These are phyloP conservation scores for Tragopan temminckii DNA, from an alignment of 2,797 vertebrate species.

Conservation along the genomic window DNA sequence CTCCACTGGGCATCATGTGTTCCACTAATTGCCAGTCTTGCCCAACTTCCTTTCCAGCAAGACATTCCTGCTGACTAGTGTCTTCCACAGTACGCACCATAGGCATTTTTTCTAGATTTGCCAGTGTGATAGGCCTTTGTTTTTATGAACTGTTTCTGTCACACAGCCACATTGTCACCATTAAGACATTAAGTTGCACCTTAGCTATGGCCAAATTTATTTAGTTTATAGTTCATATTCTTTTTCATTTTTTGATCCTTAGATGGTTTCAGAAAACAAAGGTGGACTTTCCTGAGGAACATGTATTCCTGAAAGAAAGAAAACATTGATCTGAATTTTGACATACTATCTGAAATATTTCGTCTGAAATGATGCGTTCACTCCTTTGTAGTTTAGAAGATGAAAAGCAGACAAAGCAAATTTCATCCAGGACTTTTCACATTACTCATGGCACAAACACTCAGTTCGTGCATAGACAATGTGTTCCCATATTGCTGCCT, in stretches of 20 bases:
- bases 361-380: not conserved
- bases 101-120: not conserved
- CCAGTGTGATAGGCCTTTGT: rapidly evolving
- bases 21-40: not conserved
- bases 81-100: not conserved
- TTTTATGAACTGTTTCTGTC: not conserved
- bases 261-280: not conserved
- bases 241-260: not conserved
- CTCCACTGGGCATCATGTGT: rapidly evolving
- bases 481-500: not conserved
- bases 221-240: not conserved
- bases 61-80: not conserved
- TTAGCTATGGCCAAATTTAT: not conserved
- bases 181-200: not conserved
- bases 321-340: not conserved
- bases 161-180: not conserved
- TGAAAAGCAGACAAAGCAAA: not conserved
- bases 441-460: not conserved
- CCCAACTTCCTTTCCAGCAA: not conserved
- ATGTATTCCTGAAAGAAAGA: not conserved
- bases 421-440: not conserved
- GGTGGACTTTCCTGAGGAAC: not conserved
- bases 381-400: not conserved
- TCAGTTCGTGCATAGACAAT: not conserved
- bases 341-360: not conserved